Percentiles rank a stretch among this genome's conserved stretches.
Conservation (phyloP, 1,140 invertebrate species). For the Potamilus streckersoni region DNA sequence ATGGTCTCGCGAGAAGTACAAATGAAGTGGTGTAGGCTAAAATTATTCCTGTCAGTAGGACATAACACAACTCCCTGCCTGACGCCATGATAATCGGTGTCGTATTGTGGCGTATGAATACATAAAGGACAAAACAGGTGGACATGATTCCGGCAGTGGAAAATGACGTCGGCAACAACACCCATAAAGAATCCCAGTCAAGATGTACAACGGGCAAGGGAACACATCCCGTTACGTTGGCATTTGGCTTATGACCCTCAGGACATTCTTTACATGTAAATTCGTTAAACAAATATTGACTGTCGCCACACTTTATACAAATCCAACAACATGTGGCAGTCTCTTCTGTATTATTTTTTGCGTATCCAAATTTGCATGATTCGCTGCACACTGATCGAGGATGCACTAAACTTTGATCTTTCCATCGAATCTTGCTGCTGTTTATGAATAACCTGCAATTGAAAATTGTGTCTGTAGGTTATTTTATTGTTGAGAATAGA, state of each 20-base stretch:
- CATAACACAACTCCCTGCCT: constrained; percentile 66
- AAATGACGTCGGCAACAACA: constrained; percentile 72
- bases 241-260: constrained; percentile 67
- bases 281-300: constrained; percentile 73
- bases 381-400: constrained; percentile 78
- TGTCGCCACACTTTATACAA: constrained; percentile 74
- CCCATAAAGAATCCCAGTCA: constrained; percentile 72
- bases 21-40: constrained; percentile 64
- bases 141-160: constrained; percentile 70
- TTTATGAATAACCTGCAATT: constrained; percentile 54
- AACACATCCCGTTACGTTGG: constrained; percentile 58
- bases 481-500: no score
- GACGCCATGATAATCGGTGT: constrained; percentile 68
- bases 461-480: neutral
- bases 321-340: constrained; percentile 87
- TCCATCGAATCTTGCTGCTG: constrained; percentile 47
- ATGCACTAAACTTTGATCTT: constrained; percentile 34
- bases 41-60: constrained; percentile 66
- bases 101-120: constrained; percentile 61
- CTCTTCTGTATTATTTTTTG: constrained; percentile 91
- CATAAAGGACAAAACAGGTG: constrained; percentile 55
- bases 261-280: constrained; percentile 74
- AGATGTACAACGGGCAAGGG: constrained; percentile 70
- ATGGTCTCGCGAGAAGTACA: constrained; percentile 69
- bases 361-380: constrained; percentile 75